Evolutionary conservation across 2,797 vertebrate species (phyloP).

Genomic region (Steatocranus sp.): DNA sequence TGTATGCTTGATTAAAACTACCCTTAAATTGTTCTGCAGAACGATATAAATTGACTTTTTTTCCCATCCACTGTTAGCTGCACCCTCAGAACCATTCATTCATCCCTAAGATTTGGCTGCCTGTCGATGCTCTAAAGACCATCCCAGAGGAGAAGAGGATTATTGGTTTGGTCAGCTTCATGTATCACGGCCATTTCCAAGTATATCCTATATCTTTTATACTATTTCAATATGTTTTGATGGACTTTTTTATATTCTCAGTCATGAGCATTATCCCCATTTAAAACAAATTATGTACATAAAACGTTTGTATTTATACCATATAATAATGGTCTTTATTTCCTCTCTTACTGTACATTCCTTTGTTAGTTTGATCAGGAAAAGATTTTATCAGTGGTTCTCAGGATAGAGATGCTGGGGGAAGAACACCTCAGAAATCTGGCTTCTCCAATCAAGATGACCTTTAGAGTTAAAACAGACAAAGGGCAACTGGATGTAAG

Average conservation of each 20-base stretch:
- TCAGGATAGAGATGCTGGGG: conserved; percentile 50
- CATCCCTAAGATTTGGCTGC: conserved; percentile 41
- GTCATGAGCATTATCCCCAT: background rate
- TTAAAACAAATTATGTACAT: background rate
- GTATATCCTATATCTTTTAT: conserved; percentile 8
- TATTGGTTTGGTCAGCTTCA: conserved; percentile 51
- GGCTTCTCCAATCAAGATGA: conserved; percentile 20
- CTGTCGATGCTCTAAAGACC: background rate
- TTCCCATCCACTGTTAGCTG: background rate
- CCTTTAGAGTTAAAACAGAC: background rate
- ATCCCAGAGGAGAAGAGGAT: background rate
- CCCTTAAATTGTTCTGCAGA: background rate
- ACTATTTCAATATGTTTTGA: background rate
- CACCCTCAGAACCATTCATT: background rate
- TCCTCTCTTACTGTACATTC: background rate
- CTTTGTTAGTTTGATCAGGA: conserved; percentile 6
- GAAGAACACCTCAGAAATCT: background rate
- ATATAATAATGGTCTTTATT: background rate
- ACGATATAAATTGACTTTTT: background rate
- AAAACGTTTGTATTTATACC: background rate
- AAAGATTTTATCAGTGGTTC: conserved; percentile 14
- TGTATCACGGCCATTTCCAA: conserved; percentile 11
- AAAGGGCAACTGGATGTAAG: conserved; percentile 4
- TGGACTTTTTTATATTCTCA: background rate
- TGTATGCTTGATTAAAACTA: accelerated